A percentile compares a stretch with the other conserved stretches of the same genome.
Evolutionary conservation across 2,888 invertebrate species (phyloP).

Genomic region (Apocheima hispidaria): DNA sequence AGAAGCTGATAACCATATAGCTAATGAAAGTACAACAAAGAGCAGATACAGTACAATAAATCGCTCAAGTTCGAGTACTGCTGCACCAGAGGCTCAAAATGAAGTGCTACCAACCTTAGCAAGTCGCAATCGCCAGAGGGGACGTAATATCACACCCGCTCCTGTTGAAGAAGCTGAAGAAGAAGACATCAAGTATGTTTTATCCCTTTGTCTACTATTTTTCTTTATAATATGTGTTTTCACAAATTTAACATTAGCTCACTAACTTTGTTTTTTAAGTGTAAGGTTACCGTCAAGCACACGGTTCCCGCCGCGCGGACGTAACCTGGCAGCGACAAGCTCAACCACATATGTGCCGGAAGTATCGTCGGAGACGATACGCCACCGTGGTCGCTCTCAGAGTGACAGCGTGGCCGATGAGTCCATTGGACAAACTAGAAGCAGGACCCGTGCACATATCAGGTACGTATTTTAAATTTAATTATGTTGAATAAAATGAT

Average conservation of each 20-base stretch:
- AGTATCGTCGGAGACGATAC: constrained; percentile 76
- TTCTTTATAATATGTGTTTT: not conserved
- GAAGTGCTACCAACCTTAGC: constrained; percentile 87
- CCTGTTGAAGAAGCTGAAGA: constrained; percentile 82
- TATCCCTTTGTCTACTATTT: not conserved
- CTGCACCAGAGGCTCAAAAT: constrained; percentile 88
- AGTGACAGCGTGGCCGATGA: constrained; percentile 80
- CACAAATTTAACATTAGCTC: not conserved
- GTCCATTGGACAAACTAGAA: constrained; percentile 79
- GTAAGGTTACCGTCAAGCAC: constrained; percentile 92
- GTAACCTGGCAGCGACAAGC: constrained; percentile 74
- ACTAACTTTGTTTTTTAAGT: constrained; percentile 38
- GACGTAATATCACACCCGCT: constrained; percentile 77
- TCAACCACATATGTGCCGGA: constrained; percentile 83
- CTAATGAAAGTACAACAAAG: constrained; percentile 77
- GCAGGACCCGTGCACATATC: constrained; percentile 87
- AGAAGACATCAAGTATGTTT: constrained; percentile 77
- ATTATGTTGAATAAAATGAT: not conserved
- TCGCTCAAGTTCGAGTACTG: constrained; percentile 68
- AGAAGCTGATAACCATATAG: constrained; percentile 76
- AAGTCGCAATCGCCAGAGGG: constrained; percentile 77
- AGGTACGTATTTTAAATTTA: constrained; percentile 61
- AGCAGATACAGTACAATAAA: constrained; percentile 86
- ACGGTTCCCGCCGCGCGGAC: constrained; percentile 92
- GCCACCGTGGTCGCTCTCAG: constrained; percentile 74